phyloP scores from a whole-genome alignment of 2,888 invertebrate genomes.

The Apotomis capreana region DNA sequence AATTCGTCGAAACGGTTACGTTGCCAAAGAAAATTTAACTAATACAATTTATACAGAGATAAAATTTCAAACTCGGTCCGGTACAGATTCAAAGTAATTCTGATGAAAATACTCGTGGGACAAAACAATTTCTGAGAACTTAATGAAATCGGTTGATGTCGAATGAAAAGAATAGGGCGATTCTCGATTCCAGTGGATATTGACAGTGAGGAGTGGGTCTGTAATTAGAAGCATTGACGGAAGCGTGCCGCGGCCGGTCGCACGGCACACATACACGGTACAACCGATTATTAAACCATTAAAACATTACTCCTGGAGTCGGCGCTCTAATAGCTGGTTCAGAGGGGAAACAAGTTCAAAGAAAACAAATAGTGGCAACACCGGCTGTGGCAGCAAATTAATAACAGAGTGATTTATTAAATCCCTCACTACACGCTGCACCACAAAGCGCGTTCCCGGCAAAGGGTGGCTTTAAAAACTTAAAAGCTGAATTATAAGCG shows the following conservation, averaged over 20 bases:
- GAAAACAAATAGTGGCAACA: constrained; percentile 58
- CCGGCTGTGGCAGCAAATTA: constrained; percentile 40
- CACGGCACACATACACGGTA: constrained; percentile 42
- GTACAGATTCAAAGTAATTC: constrained; percentile 41
- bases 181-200: constrained; percentile 55
- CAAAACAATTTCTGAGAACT: constrained; percentile 39
- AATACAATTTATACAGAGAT: constrained; percentile 74
- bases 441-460: constrained; percentile 49
- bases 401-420: constrained; percentile 33
- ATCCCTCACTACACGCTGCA: constrained; percentile 10
- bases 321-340: constrained; percentile 51
- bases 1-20: constrained; percentile 67
- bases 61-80: constrained; percentile 58
- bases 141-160: constrained; percentile 45
- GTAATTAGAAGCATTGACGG: constrained; percentile 72
- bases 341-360: constrained; percentile 47
- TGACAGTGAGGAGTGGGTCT: constrained; percentile 70
- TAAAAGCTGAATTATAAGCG: constrained; percentile 67
- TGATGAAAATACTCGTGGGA: constrained; percentile 40
- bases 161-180: constrained; percentile 62
- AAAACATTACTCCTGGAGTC: constrained; percentile 53
- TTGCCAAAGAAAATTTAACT: constrained; percentile 69
- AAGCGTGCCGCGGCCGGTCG: constrained; percentile 55
- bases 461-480: constrained; percentile 71
- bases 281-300: constrained; percentile 61